Evolutionary conservation across 2,797 vertebrate genomes (phyloP).

Genomic region (Betta splendens): DNA sequence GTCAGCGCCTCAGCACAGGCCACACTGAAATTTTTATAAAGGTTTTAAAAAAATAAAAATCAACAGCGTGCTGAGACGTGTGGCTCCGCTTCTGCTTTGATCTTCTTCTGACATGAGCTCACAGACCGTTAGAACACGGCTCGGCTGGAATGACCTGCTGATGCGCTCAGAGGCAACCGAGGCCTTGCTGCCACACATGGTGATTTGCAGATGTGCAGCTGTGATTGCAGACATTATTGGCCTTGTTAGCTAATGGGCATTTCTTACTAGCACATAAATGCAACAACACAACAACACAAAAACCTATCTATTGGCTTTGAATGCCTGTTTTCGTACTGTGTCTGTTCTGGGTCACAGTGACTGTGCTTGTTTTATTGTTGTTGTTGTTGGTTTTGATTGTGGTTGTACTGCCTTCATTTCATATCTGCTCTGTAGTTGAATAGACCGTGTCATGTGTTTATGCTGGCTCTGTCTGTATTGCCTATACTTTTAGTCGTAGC

Average conservation of each 20-base stretch:
- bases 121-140: too few relatives aligned
- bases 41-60: constrained; percentile 14
- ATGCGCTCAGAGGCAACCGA: constrained; percentile 16
- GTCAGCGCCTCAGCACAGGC: background rate
- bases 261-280: background rate
- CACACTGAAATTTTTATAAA: constrained; percentile 22
- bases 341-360: background rate
- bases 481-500: too few relatives aligned
- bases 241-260: constrained; percentile 11
- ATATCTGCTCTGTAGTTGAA: too few relatives aligned
- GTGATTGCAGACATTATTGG: constrained; percentile 6
- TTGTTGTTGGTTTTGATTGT: too few relatives aligned
- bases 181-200: too few relatives aligned
- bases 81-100: constrained; percentile 17
- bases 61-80: constrained; percentile 1
- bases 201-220: constrained; percentile 37
- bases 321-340: too few relatives aligned
- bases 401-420: too few relatives aligned
- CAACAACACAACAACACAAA: background rate
- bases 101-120: background rate
- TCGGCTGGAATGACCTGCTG: too few relatives aligned
- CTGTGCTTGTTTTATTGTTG: too few relatives aligned
- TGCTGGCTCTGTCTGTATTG: too few relatives aligned
- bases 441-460: too few relatives aligned
- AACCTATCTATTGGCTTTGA: background rate